Conservation (phyloP, 2,113 vertebrate species). For the Odontophorus gujanensis region DNA sequence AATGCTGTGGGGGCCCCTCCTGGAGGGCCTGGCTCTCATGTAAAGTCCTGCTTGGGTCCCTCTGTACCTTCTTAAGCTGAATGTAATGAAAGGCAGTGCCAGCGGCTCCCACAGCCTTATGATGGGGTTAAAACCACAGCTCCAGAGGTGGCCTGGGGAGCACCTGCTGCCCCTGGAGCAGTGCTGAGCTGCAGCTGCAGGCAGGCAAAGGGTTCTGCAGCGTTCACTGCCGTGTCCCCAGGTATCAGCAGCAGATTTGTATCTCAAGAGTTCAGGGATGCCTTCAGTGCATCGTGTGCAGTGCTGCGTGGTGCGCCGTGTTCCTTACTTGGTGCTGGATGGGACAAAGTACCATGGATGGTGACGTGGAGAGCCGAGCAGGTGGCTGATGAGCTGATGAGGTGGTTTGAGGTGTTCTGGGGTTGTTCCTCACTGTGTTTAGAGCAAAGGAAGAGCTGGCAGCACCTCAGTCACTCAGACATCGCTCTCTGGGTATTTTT, state of each 20-base stretch:
- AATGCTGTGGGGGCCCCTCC: no score
- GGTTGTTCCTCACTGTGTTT: neutral
- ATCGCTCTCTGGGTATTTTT: no score
- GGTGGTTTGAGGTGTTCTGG: neutral
- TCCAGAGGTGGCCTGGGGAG: neutral
- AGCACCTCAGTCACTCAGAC: no score
- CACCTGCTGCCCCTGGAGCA: neutral
- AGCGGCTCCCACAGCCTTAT: neutral
- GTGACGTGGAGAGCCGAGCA: fast-evolving
- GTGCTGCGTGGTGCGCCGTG: neutral
- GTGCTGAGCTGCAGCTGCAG: neutral
- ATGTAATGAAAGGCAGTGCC: no score
- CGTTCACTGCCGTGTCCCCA: fast-evolving
- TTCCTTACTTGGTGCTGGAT: neutral
- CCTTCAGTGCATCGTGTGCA: fast-evolving
- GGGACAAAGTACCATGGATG: neutral
- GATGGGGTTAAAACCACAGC: neutral
- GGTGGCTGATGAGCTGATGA: neutral
- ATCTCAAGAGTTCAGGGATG: neutral
- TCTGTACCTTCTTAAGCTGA: neutral
- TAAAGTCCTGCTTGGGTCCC: neutral
- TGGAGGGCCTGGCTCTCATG: no score
- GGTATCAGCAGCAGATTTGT: neutral
- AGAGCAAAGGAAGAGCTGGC: neutral
- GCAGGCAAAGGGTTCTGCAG: neutral